phyloP scores from a whole-genome alignment of 2,113 vertebrate species.

The Marcusenius ussheri region DNA sequence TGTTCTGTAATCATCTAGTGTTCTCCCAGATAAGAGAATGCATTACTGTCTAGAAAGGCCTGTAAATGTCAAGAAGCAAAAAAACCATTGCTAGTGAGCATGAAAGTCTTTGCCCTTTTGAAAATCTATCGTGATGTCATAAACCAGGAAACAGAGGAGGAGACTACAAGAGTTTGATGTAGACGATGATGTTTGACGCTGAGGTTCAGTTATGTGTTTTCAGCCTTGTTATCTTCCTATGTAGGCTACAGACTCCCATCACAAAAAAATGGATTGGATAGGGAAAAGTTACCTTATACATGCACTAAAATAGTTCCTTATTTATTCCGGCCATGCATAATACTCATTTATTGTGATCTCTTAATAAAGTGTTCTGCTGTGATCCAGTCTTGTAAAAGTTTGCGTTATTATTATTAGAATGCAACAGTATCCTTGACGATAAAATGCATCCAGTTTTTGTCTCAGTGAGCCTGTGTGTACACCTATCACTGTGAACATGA shows the following conservation, averaged over 20 bases:
- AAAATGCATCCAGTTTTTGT: not conserved
- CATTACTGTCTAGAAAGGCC: not conserved
- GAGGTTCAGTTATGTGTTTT: not conserved
- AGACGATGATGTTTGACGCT: not conserved
- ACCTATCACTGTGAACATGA: not conserved
- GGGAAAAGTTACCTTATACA: not conserved
- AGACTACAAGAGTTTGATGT: not conserved
- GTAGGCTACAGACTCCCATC: no score
- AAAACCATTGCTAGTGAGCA: not conserved
- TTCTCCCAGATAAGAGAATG: not conserved
- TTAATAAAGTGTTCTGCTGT: slow-evolving; percentile 17
- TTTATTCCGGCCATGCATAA: not conserved
- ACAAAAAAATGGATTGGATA: not conserved
- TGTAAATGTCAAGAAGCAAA: not conserved
- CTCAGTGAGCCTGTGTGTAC: not conserved
- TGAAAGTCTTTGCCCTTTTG: not conserved
- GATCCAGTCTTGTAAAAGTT: not conserved
- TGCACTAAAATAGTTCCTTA: not conserved
- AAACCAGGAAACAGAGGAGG: not conserved
- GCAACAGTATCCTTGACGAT: not conserved
- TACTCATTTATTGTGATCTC: not conserved
- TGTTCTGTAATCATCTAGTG: not conserved
- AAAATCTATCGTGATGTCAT: not conserved
- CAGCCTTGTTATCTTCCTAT: not conserved
- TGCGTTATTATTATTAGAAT: not conserved